phyloP scores from a whole-genome alignment of 2,113 vertebrate genomes.

The Falcunculus frontatus region DNA sequence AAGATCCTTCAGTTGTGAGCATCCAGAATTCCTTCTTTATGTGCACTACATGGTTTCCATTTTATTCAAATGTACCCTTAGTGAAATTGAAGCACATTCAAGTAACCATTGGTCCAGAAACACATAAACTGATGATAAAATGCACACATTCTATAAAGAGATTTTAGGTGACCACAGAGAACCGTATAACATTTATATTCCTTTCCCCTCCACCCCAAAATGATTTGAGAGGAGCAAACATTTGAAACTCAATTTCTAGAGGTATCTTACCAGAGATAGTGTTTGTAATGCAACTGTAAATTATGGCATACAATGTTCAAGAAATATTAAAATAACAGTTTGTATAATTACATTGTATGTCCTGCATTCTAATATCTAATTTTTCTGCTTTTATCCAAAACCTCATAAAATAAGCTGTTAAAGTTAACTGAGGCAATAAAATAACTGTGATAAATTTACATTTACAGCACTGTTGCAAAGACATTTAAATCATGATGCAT shows the following conservation, averaged over 20 bases:
- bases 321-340: conserved; percentile 33
- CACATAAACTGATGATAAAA: not conserved
- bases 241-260: not conserved
- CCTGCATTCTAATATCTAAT: not conserved
- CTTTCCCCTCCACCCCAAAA: not conserved
- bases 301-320: not conserved
- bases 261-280: not conserved
- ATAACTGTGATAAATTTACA: conserved; percentile 18
- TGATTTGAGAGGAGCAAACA: not conserved
- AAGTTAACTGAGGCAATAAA: conserved; percentile 22
- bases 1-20: not conserved
- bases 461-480: not conserved
- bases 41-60: rapidly evolving
- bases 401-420: conserved; percentile 26
- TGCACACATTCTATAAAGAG: not conserved
- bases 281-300: not conserved
- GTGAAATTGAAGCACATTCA: not conserved
- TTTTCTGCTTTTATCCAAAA: conserved; percentile 20
- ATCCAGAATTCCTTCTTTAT: not conserved
- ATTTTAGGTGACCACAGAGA: not conserved
- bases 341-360: not conserved
- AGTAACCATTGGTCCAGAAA: not conserved
- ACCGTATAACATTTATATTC: not conserved
- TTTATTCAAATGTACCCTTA: not conserved
- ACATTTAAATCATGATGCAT: conserved; percentile 8